Evolutionary conservation across 2,113 vertebrate genomes (phyloP).

Genomic region (Aleadryas rufinucha): DNA sequence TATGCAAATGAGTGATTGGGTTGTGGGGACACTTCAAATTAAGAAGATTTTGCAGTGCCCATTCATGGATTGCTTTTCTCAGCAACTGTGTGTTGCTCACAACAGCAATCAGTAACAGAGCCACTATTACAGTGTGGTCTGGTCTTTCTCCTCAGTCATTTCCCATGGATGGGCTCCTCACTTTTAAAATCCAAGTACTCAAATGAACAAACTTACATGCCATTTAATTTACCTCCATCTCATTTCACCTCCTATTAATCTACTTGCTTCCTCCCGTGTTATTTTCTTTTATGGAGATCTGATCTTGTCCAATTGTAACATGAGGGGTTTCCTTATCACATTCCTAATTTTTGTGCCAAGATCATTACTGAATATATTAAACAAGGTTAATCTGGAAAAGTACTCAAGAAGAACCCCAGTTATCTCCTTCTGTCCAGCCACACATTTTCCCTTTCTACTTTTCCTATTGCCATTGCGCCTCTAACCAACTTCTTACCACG

Average conservation of each 20-base stretch:
- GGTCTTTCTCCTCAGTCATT: background rate
- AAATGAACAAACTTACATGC: background rate
- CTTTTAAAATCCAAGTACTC: background rate
- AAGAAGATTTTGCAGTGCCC: background rate
- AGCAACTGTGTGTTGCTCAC: background rate
- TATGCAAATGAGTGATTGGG: background rate
- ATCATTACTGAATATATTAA: background rate
- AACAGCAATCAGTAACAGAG: background rate
- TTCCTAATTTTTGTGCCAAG: background rate
- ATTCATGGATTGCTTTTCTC: background rate
- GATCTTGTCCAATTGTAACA: background rate
- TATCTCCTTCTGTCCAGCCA: background rate
- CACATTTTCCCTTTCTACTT: background rate
- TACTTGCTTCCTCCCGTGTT: background rate
- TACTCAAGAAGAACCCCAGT: background rate
- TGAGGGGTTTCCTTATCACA: background rate
- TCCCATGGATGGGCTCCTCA: background rate
- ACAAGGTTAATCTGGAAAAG: background rate
- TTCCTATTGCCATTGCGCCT: background rate
- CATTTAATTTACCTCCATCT: background rate
- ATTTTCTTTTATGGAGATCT: background rate
- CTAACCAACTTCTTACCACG: background rate
- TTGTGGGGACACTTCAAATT: background rate
- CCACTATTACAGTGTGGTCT: background rate
- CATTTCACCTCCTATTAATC: background rate